Base-by-base conservation (phyloP, 2,113 vertebrate species). In the Leuciscus idus region DNA sequence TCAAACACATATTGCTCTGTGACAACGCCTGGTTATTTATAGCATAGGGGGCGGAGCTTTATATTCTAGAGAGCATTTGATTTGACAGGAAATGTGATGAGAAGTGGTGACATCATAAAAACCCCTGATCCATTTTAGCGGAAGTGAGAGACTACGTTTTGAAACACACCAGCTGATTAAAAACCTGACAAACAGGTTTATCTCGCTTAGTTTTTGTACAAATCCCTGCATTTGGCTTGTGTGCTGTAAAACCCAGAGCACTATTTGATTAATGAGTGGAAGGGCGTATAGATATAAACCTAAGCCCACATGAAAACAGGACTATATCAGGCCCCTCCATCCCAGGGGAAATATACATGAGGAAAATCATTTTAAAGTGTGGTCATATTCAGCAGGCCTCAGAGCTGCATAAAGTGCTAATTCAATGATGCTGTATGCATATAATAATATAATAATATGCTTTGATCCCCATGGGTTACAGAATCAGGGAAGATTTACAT, bases 251-350 rank as follows among this genome's bases (percentile, higher is more conserved):
- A 11, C 28, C 70, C 8, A 26, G n/a, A 23, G 4, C 64, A 55
- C 2, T 30, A 36, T 50, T 85, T 81, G 70, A 72, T 86, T 85
- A 81, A 70, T 78, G n/a, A 48, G 59, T 5, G 36, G 10, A 30
- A 62, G 6, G 52, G 43, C 23, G 2, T 75, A 84, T 26, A 28
- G 36, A 28, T 50, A 75, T n/a, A 50, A 75, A 75, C 43, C 73
- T 23, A 57, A 57, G 52, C 52, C 52, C 52, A 17, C 36, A 48
- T 72, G 70, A 73, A 43, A 13, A 75, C 39, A 75, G 12, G 50
- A 48, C 43, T 75, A 17, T 75, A 75, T 75, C 43, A 75, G 48
- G 43, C 73, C 6, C 72, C 39, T 26, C 39, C 72, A 4, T 75
- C 73, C 73, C 73, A 3, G 12, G 72, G 72, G 73, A 75, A 75